Conservation (phyloP, 1,140 invertebrate genomes). For the Danaus melanippus region DNA sequence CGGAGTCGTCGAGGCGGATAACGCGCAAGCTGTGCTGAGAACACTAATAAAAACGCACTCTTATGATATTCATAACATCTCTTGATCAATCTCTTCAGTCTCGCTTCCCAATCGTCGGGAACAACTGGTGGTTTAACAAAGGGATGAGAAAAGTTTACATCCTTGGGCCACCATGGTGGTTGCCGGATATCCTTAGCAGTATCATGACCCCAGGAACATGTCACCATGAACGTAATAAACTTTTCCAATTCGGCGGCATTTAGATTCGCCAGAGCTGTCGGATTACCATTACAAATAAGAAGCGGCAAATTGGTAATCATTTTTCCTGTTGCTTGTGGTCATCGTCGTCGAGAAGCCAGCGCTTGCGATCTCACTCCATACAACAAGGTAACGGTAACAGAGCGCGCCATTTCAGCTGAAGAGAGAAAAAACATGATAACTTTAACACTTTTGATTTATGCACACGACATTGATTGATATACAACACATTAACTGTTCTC, state of each 20-base stretch:
- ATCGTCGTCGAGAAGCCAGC: slow-evolving; percentile 51
- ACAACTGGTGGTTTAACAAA: slow-evolving; percentile 68
- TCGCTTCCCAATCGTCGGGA: slow-evolving; percentile 75
- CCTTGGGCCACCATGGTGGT: slow-evolving; percentile 80
- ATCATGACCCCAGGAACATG: slow-evolving; percentile 79
- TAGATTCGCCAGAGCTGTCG: slow-evolving; percentile 77
- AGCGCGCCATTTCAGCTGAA: slow-evolving; percentile 32
- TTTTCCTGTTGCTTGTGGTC: slow-evolving; percentile 54
- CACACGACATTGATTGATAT: slow-evolving; percentile 9
- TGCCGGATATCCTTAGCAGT: slow-evolving; percentile 72
- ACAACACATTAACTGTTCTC: slow-evolving; percentile 22
- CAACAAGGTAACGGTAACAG: slow-evolving; percentile 41
- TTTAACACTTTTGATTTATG: slow-evolving; percentile 21
- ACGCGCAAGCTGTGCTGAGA: slow-evolving; percentile 78
- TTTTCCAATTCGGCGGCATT: slow-evolving; percentile 75
- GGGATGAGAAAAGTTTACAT: slow-evolving; percentile 77
- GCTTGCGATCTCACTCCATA: slow-evolving; percentile 50
- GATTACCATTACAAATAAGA: slow-evolving; percentile 79
- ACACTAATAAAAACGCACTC: slow-evolving; percentile 79
- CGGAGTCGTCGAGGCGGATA: slow-evolving; percentile 76
- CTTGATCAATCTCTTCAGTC: slow-evolving; percentile 77
- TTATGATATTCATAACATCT: slow-evolving; percentile 81
- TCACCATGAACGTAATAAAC: slow-evolving; percentile 82
- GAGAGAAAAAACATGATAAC: slow-evolving; percentile 24
- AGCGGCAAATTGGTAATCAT: slow-evolving; percentile 80